Evolutionary conservation across 2,113 vertebrate species (phyloP), one percentile per base, ranked within the genome.

Genomic region (Atrichornis clamosus): DNA sequence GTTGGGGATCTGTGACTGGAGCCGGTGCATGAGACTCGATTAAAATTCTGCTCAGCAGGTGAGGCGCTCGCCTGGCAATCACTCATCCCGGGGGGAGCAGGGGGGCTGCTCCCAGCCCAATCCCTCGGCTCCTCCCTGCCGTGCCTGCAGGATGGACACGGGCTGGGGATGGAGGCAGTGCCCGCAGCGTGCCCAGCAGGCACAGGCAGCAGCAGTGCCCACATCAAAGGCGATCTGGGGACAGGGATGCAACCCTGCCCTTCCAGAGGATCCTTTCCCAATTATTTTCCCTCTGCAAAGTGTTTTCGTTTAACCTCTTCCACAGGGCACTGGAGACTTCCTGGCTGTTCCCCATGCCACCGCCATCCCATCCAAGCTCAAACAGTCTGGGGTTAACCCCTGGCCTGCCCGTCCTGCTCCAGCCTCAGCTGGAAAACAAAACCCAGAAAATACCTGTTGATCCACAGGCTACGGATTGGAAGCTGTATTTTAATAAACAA

Each of bases 1-100:
- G 11, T 87, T 52, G 92, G 93, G 65, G 91, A 86, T 58, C 87
- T 24, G 59, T 23, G 83, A 27, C 88, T 50, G 68, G 32, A 89
- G 68, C 62, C 6, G 2, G 65, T 52, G n/a, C 17, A 2, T 11
- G 47, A 93, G 41, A 1, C 64, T 80, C 46, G 3, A 96, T 97
- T 97, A 93, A 89, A 92, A 96, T 97, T 97, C 97, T 76, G 84
- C 93, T 97, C 97, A 89, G 93, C 79, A 49, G 95, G 58, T 49
- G 15, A 83, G 70, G 55, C 0, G 14, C 90, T 74, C 7, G 15
- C 39, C 79, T 92, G 80, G 85, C 62, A 65, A 91, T 64, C 49
- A 22, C 49, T 97, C 85, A 52, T 62, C 59, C 65, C 2, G 2
- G 14, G 80, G 52, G 83, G 53, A 52, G 21, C 14, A 6, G 64